Evolutionary conservation across 2,888 invertebrate genomes (phyloP).

Genomic region (Acheta domesticus): DNA sequence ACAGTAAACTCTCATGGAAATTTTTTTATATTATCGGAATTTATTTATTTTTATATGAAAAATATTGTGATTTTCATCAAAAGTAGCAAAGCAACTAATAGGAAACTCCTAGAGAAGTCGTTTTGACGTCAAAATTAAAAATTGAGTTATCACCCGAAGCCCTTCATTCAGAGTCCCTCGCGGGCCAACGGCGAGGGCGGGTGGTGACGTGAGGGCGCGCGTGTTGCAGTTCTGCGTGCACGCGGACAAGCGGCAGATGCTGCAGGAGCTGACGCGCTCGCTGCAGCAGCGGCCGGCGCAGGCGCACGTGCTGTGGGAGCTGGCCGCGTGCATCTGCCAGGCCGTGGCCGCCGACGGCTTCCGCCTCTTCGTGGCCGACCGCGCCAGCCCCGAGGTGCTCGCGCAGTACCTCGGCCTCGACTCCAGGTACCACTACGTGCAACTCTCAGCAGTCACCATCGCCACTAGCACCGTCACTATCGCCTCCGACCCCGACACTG

Average conservation of each 20-base stretch:
- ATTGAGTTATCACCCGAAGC: too few species aligned
- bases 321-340: conserved; percentile 61
- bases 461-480: neutral
- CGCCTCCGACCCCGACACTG: neutral
- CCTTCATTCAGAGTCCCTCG: too few species aligned
- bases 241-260: conserved; percentile 62
- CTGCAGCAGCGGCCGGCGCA: conserved; percentile 60
- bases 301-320: conserved; percentile 62
- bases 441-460: neutral
- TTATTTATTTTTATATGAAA: too few species aligned
- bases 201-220: neutral
- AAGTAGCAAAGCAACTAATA: too few species aligned
- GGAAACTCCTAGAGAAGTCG: too few species aligned
- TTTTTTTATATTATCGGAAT: too few species aligned
- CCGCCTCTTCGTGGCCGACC: conserved; percentile 58
- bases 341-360: conserved; percentile 66
- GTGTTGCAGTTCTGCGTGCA: conserved; percentile 55
- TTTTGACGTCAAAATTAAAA: too few species aligned
- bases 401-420: conserved; percentile 47
- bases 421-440: conserved; percentile 30
- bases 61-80: too few species aligned
- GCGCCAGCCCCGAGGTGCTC: conserved; percentile 46
- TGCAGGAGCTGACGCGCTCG: conserved; percentile 59
- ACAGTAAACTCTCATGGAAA: too few species aligned
- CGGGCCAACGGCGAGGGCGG: too few species aligned